Base-by-base conservation (phyloP, 1,140 invertebrate genomes). In the Acyrthosiphon pisum region DNA sequence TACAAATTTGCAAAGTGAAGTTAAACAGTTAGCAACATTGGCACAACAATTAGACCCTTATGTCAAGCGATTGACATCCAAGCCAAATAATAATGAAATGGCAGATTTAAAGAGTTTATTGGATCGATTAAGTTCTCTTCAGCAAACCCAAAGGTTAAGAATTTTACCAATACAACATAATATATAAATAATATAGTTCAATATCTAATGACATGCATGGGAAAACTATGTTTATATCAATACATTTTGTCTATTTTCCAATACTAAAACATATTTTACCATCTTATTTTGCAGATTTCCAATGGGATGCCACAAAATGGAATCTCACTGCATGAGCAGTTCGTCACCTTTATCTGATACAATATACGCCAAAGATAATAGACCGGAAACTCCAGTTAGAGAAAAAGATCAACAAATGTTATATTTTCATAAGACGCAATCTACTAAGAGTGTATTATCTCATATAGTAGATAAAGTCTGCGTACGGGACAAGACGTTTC, bases 21-120 rank as follows among this genome's bases (percentile, higher is more conserved):
- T 97, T 94, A 97, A 97, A 94, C 96, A 97, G 94, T 94, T 97
- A 89, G 96, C 96, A 94, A 96, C 95, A 60, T 95, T 96, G 56
- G 96, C 96, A 9, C 96, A 96, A 94, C 96, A 97, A 94, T 94
- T 97, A 91, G 96, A 97, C 94, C 96, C 96, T 6, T 97, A 96
- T 94, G 96, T 97, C 22, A 96, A 96, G 94, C 96, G 96, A 44
- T 95, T 97, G 93, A 94, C 94, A 37, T 89, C 92, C 41, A 94
- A 94, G 35, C 94, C 93, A 46, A 94, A 94, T 89, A 90, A 94
- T 76, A 94, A 94, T 26, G 94, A 94, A 91, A 94, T 94, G 90
- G 94, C 94, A 30, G 94, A 96, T 94, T 94, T 97, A 46, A 96
- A 96, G 93, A 95, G 94, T 35, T 94, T 97, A 44, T 94, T 97